A percentile compares a stretch with the other conserved stretches of the same genome.
Evolutionary conservation across 2,113 vertebrate species (phyloP).

Genomic region (Ictalurus punctatus): DNA sequence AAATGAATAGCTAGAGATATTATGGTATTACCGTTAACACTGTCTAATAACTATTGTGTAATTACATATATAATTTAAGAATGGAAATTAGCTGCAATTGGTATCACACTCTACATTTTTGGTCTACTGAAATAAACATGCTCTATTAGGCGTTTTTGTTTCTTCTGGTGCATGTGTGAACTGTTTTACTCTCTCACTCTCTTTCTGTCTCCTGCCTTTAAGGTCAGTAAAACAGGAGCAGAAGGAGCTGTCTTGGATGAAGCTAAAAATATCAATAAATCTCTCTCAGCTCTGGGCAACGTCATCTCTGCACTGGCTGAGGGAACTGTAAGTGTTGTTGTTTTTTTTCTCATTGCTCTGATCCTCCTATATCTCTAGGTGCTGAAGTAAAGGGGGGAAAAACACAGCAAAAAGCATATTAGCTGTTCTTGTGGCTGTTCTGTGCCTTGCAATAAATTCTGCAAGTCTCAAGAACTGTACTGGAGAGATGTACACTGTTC

Average conservation of each 20-base stretch:
- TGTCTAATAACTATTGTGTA: not conserved
- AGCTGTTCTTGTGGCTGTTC: not conserved
- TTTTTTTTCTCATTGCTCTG: conserved; percentile 30
- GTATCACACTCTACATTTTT: not conserved
- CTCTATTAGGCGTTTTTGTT: not conserved
- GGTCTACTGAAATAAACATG: not conserved
- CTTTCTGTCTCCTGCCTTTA: conserved; percentile 28
- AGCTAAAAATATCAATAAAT: conserved; percentile 99
- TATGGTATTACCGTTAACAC: not conserved
- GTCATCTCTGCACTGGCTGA: conserved; percentile 96
- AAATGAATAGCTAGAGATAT: not conserved
- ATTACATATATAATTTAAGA: not conserved
- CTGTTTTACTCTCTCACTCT: not conserved
- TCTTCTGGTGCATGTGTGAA: not conserved
- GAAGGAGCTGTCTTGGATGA: conserved; percentile 94
- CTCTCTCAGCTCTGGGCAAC: conserved; percentile 93
- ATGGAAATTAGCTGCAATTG: not conserved
- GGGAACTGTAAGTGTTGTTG: conserved; percentile 80
- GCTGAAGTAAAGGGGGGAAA: not conserved
- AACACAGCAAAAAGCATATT: not conserved
- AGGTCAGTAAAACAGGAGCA: conserved; percentile 98
- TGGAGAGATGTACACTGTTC: not conserved
- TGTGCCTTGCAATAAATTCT: not conserved
- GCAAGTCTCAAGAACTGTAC: not conserved
- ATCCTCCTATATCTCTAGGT: not conserved